Conservation (phyloP, 2,888 invertebrate genomes). For the Octodonta nipae region DNA sequence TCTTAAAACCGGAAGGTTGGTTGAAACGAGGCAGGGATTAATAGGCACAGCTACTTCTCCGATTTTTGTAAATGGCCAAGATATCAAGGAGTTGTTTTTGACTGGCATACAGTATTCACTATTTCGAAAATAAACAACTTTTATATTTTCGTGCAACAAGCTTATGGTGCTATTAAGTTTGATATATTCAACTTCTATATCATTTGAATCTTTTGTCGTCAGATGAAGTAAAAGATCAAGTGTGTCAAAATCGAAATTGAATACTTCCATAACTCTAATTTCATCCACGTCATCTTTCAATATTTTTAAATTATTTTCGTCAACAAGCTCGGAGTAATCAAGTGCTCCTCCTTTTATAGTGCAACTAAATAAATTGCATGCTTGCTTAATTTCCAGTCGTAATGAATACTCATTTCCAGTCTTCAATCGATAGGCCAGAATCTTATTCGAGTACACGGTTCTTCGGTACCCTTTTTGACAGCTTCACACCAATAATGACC, state of each 20-base stretch:
- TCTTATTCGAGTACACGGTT: conserved; percentile 37
- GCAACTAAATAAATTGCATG: conserved; percentile 17
- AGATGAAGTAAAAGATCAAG: conserved; percentile 38
- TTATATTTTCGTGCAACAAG: background rate
- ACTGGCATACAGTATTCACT: background rate
- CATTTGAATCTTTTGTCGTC: conserved; percentile 16
- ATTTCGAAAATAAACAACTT: background rate
- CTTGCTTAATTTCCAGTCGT: conserved; percentile 24
- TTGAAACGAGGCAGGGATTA: conserved; percentile 44
- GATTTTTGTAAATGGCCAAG: conserved; percentile 40
- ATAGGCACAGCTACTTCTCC: conserved; percentile 41
- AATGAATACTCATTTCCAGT: conserved; percentile 24
- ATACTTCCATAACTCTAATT: conserved; percentile 41
- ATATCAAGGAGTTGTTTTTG: conserved; percentile 8
- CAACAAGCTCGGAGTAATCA: conserved; percentile 5
- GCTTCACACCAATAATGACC: conserved; percentile 55
- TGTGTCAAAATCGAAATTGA: conserved; percentile 26
- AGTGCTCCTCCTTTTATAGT: conserved; percentile 1
- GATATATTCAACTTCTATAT: too few species aligned
- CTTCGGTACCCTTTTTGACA: conserved; percentile 33
- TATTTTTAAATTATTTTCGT: conserved; percentile 1
- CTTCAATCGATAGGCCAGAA: conserved; percentile 36
- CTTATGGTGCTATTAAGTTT: background rate
- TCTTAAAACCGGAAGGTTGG: conserved; percentile 45
- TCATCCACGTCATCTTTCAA: conserved; percentile 12